phyloP scores from a whole-genome alignment of 2,113 vertebrate genomes.

The Scophthalmus maximus region DNA sequence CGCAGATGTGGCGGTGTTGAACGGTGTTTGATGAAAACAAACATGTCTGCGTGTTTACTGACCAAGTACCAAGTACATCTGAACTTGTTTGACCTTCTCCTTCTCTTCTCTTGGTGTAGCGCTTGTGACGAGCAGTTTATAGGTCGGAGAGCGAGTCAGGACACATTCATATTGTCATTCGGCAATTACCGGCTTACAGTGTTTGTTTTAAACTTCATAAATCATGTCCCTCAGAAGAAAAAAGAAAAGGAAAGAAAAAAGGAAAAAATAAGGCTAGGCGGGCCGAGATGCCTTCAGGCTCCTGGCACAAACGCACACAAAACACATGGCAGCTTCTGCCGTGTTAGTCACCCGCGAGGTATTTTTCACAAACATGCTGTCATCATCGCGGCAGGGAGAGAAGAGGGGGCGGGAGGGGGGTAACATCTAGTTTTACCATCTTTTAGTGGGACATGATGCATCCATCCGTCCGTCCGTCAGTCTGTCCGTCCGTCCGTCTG shows the following conservation, averaged over 20 bases:
- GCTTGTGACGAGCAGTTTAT: not conserved
- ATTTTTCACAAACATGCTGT: conserved; percentile 65
- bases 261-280: conserved; percentile 51
- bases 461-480: conserved; percentile 53
- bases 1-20: no score
- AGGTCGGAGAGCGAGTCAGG: conserved; percentile 2
- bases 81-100: conserved; percentile 2
- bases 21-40: not conserved
- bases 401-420: conserved; percentile 14
- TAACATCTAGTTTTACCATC: conserved; percentile 59
- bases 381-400: conserved; percentile 28
- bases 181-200: not conserved
- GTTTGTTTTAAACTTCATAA: conserved; percentile 9
- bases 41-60: not conserved
- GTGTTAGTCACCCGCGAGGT: conserved; percentile 52
- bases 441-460: conserved; percentile 51
- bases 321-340: conserved; percentile 19
- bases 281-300: not conserved
- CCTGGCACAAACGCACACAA: conserved; percentile 24
- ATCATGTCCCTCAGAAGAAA: not conserved
- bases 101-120: not conserved
- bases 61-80: not conserved
- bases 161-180: conserved; percentile 14
- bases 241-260: no score
- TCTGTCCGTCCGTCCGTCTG: conserved; percentile 37